Base-by-base conservation (phyloP, 2,797 vertebrate species). In the Sardinella longiceps region DNA sequence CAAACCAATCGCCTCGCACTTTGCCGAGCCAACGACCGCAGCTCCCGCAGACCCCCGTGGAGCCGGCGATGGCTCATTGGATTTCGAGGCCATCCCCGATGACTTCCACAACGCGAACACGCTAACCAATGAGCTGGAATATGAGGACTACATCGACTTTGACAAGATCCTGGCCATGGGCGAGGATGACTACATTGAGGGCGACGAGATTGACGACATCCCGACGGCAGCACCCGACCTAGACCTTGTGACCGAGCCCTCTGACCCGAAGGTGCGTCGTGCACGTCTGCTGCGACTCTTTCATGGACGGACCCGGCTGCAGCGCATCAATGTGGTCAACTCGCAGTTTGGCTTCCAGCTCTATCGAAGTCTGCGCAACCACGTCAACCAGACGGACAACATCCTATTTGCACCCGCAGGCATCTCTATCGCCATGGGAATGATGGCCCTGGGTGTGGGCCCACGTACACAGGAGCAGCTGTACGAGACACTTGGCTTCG, bases 341-440 rank as follows among this genome's bases (percentile, higher is more conserved):
- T 95, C 97, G 2, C 94, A 93, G 81, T 99, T 99, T 5, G 98
- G 96, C 14, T 99, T 98, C 84, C 94, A 95, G 83, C 97, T 99
- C 30, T 99, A 99, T 83, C 94, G 97, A 60, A 97, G 94, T 0
- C 88, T 99, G 85, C 96, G 95, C 3, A 97, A 98, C 23, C 90
- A 92, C 0, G 91, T 94, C 43, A 95, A 95, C 83, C 87, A 96
- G 87, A 96, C 90, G 0, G 96, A 99, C 77, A 99, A 99, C 74
- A 95, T 99, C 85, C 94, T 99, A 87, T 93, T 99, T 33, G 98
- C 98, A 1, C 98, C 98, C 0, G 97, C 97, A 6, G 98, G 98
- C 33, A 97, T 99, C 89, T 99, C 98, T 51, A 97, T 97, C 0
- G 97, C 97, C 6, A 97, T 99, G 98, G 97, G 96, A 33, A 99